Conservation (phyloP, 2,888 invertebrate genomes). For the Hypolimnas misippus region DNA sequence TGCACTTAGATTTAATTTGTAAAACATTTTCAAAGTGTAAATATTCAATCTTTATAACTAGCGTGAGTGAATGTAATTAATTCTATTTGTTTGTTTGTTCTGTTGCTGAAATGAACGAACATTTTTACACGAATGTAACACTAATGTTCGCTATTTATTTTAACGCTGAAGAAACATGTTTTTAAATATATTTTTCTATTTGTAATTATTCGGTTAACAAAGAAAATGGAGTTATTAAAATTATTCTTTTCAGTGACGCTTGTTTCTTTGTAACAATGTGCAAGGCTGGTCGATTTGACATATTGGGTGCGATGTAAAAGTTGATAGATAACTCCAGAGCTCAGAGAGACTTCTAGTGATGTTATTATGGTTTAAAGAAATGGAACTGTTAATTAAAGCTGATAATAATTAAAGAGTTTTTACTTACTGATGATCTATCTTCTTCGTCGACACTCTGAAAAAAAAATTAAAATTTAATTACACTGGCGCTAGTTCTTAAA, state of each 20-base stretch:
- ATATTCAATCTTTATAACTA: slow-evolving; percentile 24
- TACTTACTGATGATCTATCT: slow-evolving; percentile 90
- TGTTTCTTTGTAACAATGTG: not conserved
- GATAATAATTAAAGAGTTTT: not conserved
- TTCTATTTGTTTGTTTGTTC: slow-evolving; percentile 16
- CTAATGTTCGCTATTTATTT: slow-evolving; percentile 36
- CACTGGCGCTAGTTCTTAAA: too few relatives aligned
- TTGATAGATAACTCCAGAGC: too few relatives aligned
- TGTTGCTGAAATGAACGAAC: slow-evolving; percentile 34
- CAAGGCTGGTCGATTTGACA: not conserved
- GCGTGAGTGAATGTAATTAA: slow-evolving; percentile 35
- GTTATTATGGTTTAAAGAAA: not conserved
- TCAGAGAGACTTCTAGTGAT: not conserved
- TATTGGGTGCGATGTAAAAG: not conserved
- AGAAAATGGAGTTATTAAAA: slow-evolving; percentile 5
- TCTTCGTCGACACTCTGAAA: slow-evolving; percentile 89
- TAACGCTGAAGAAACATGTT: slow-evolving; percentile 31
- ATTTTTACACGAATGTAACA: slow-evolving; percentile 37
- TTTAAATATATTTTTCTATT: slow-evolving; percentile 25
- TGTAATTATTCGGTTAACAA: slow-evolving; percentile 18
- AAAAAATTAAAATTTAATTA: slow-evolving; percentile 38
- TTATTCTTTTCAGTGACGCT: not conserved
- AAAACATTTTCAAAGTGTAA: slow-evolving; percentile 10
- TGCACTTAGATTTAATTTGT: slow-evolving; percentile 5
- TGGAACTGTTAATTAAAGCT: not conserved